Base-by-base conservation (phyloP, 1,140 invertebrate genomes). In the Dryas iulia region DNA sequence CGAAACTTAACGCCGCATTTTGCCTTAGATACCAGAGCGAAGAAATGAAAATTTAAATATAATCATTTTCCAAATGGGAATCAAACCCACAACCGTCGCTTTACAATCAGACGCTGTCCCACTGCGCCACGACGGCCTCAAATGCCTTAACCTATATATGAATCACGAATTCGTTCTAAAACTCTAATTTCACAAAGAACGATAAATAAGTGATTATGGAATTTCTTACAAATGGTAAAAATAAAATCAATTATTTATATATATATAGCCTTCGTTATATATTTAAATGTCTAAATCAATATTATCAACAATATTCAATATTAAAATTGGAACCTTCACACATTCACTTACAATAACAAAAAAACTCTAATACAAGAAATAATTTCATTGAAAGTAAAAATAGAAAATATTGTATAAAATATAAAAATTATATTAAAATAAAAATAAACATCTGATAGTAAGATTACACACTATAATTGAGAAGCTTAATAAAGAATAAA, bases 361-460 rank as follows among this genome's bases (percentile, higher is more conserved):
- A n/a, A n/a, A n/a, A n/a, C n/a, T n/a, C 56, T 63, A 66, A 69
- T 54, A 73, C 54, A 74, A 73, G 39, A 59, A 78, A 84, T 81
- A 82, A 81, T 83, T 86, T 82, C 71, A 83, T 86, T 56, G 66
- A 77, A 64, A 56, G 61, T 53, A 67, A 52, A 64, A 75, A 78
- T 65, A 76, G 56, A 28, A 72, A 72, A 69, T 63, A 74, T 72
- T 61, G 69, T 76, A 31, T 75, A 65, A 77, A 78, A 79, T 76
- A 76, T 78, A 72, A 76, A 71, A 74, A 74, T 75, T 73, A 82
- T 79, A 82, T 67, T n/a, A 69, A 66, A 66, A 66, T 65, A 58
- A 54, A 66, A 63, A 53, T 18, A 18, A 47, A 21, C 30, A 67
- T 68, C 31, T 31, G 35, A 69, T 30, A 52, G 52, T 24, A 69